Base-by-base conservation (phyloP, 2,113 vertebrate genomes). In the Hippocampus guttulatus region DNA sequence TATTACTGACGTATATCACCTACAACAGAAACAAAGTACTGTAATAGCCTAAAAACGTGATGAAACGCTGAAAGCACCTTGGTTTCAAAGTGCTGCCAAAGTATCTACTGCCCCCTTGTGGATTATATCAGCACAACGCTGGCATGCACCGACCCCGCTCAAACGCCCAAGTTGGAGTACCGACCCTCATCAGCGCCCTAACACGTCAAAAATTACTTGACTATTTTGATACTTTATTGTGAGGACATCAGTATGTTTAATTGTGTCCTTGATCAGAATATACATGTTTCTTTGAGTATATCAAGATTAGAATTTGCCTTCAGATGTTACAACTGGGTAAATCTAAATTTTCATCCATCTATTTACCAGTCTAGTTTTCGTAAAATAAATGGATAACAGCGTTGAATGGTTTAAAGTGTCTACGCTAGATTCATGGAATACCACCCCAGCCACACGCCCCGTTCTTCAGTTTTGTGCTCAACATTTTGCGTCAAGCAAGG, bases 81-180 rank as follows among this genome's bases (percentile, higher is more conserved):
- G 27, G 5, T 16, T 16, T 55, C 15, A 51, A 58, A 58, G 23
- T 14, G n/a, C 5, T 58, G 27, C 27, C 7, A 33, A 61, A 33
- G 58, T 33, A 33, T 61, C 27, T 61, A 33, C 58, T 61, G 58
- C 85, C 83, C 73, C 77, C 83, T 83, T 69, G 68, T 85, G 85
- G 81, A 58, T 16, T 47, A 12, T 5, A 63, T 18, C 18, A 14
- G 23, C 9, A 38, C 23, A 38, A 30, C 51, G 64, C 64, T 33
- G 0, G 14, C 15, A 27, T 16, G 57, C 30, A 65, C 68, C 15
- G 55, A 64, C 33, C 45, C 41, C 30, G 54, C 33, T 69, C 5
- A 9, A 4, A 21, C 16, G 2, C 15, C 57, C 57, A 58, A 77
- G 67, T 40, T 33, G 33, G 67, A 33, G 51, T 52, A 64, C 47